Evolutionary conservation across 2,888 invertebrate species (phyloP).

Genomic region (Agrotis puta): DNA sequence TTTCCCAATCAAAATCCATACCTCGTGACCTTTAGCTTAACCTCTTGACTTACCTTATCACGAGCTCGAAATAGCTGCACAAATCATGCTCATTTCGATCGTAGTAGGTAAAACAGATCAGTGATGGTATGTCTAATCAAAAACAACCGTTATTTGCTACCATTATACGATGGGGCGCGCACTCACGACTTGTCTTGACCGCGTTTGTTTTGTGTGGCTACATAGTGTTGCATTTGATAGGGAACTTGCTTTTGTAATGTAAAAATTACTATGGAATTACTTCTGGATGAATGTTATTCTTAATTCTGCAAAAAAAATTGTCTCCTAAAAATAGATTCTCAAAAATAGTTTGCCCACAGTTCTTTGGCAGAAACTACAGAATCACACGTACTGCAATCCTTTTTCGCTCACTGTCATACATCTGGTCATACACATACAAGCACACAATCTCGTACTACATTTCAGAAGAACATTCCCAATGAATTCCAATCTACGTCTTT

Average conservation of each 20-base stretch:
- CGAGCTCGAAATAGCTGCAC: slow-evolving; percentile 18
- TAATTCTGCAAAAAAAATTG: no score
- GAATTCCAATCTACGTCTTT: no score
- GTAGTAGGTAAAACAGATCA: slow-evolving; percentile 57
- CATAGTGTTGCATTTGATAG: neutral
- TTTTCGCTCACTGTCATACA: no score
- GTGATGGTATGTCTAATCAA: slow-evolving; percentile 58
- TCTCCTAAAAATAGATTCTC: no score
- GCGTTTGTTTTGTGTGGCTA: neutral
- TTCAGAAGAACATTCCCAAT: no score
- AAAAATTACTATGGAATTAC: no score
- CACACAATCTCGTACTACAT: no score
- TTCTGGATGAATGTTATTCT: no score
- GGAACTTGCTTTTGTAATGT: neutral
- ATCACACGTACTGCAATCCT: no score
- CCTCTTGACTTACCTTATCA: slow-evolving; percentile 28
- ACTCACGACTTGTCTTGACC: slow-evolving; percentile 43
- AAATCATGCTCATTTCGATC: slow-evolving; percentile 43
- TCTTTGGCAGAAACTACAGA: no score
- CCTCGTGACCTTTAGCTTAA: slow-evolving; percentile 13
- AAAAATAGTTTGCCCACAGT: no score
- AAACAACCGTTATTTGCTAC: slow-evolving; percentile 55
- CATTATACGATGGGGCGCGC: slow-evolving; percentile 43
- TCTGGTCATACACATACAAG: no score
- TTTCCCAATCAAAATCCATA: slow-evolving; percentile 6